Evolutionary conservation across 2,797 vertebrate species (phyloP).

Genomic region (Gallinago stenura): DNA sequence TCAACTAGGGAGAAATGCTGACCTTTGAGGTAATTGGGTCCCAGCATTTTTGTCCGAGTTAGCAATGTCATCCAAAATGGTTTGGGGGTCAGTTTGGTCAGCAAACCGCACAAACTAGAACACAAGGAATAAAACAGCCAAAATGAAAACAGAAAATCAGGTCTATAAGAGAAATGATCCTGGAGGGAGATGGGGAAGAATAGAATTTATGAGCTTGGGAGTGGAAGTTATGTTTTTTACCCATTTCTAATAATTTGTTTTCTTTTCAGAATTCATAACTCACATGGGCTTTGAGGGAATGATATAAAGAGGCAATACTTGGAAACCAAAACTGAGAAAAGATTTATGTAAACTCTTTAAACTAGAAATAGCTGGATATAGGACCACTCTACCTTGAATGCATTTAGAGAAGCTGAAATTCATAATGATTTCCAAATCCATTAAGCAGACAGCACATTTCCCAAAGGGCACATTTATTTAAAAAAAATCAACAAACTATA

Average conservation of each 20-base stretch:
- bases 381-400: not conserved
- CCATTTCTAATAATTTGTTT: not conserved
- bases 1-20: not conserved
- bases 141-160: not conserved
- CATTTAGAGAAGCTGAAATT: not conserved
- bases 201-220: not conserved
- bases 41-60: not conserved
- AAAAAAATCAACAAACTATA: not conserved
- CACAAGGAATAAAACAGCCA: not conserved
- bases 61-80: accelerated
- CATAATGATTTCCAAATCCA: not conserved
- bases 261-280: not conserved
- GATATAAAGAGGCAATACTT: not conserved
- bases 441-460: not conserved
- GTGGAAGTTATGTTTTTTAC: not conserved
- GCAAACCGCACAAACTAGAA: not conserved
- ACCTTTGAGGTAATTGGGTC: not conserved
- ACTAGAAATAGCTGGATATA: not conserved
- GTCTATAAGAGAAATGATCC: not conserved
- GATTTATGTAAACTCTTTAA: not conserved
- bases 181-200: not conserved
- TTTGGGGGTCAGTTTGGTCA: not conserved
- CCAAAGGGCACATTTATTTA: not conserved
- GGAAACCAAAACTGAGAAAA: not conserved
- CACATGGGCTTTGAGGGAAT: not conserved